Base-by-base conservation (phyloP, 1,140 invertebrate genomes). In the Fragariocoptes setiger region DNA sequence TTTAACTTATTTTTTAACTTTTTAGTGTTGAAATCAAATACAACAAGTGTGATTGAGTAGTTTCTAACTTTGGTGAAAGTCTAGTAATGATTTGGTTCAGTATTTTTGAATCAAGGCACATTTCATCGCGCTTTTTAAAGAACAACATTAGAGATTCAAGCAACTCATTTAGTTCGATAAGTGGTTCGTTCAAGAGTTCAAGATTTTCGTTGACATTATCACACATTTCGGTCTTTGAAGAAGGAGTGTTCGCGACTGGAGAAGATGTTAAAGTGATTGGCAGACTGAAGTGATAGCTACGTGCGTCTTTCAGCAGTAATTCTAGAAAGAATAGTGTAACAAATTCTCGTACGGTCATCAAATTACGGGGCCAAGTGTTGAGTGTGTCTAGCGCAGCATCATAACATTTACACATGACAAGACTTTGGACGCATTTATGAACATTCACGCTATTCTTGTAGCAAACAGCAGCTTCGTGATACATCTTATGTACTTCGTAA, bases 291-390 rank as follows among this genome's bases (percentile, higher is more conserved):
- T 31, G 8, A 8, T 31, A 8, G 25, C 8, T 8, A n/a, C n/a
- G 8, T n/a, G 8, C 25, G 8, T 8, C n/a, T 8, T 31, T 31
- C n/a, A 31, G n/a, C 25, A 31, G n/a, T 31, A 31, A 31, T n/a
- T 31, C 25, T n/a, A 31, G n/a, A 8, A 31, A n/a, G n/a, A 31
- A 31, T 8, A 31, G 25, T 8, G 8, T 31, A 8, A n/a, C n/a
- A 31, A 8, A n/a, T 8, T 31, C 25, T 38, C 15, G 8, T n/a
- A n/a, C 17, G 17, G 19, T 14, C 35, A n/a, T 15, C 31, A 46
- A 15, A 22, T 25, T 19, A 40, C 20, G 19, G 20, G 39, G 14
- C n/a, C 17, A n/a, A 21, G n/a, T 15, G 20, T 47, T 21, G 42
- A 42, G 15, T 41, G 21, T 22, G 14, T 19, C 13, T n/a, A 42